These are phyloP conservation scores for Tachysurus fulvidraco DNA, from an alignment of 2,113 vertebrate species.

Conservation along the genomic window DNA sequence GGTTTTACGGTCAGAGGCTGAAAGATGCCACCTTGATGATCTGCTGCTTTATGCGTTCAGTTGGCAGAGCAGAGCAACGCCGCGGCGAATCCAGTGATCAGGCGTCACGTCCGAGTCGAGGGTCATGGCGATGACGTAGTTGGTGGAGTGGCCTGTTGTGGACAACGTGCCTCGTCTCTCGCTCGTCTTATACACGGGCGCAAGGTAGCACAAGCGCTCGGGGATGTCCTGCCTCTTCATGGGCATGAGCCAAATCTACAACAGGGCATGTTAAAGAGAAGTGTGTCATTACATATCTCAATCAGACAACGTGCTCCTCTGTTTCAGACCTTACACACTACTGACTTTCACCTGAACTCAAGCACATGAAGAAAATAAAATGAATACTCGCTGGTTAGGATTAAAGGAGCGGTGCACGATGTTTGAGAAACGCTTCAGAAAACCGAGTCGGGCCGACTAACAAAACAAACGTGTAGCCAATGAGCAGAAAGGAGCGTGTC, in stretches of 20 bases:
- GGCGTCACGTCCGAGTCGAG: slow-evolving; percentile 74
- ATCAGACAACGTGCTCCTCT: background rate
- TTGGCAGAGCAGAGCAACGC: slow-evolving; percentile 83
- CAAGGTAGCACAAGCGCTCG: slow-evolving; percentile 73
- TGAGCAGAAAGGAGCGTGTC: too few species aligned
- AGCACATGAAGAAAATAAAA: background rate
- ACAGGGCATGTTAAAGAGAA: background rate
- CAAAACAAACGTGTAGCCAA: too few species aligned
- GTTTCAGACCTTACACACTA: background rate
- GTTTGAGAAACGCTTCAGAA: background rate
- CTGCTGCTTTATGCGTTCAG: slow-evolving; percentile 73
- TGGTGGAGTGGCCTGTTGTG: slow-evolving; percentile 88
- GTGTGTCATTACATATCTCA: background rate
- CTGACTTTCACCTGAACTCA: background rate
- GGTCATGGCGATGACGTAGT: slow-evolving; percentile 82
- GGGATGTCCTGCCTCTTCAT: slow-evolving; percentile 77
- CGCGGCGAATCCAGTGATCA: slow-evolving; percentile 84
- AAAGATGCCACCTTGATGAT: background rate
- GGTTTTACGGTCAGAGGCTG: background rate
- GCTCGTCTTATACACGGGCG: slow-evolving; percentile 84
- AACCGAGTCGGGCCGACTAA: too few species aligned
- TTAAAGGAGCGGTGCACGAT: too few species aligned
- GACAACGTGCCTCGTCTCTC: slow-evolving; percentile 85
- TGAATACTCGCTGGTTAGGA: background rate
- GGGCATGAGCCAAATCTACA: slow-evolving; percentile 86